Evolutionary conservation across 1,140 invertebrate genomes (phyloP), one percentile per base, ranked within the genome.

Genomic region (Drosophila setifemur): DNA sequence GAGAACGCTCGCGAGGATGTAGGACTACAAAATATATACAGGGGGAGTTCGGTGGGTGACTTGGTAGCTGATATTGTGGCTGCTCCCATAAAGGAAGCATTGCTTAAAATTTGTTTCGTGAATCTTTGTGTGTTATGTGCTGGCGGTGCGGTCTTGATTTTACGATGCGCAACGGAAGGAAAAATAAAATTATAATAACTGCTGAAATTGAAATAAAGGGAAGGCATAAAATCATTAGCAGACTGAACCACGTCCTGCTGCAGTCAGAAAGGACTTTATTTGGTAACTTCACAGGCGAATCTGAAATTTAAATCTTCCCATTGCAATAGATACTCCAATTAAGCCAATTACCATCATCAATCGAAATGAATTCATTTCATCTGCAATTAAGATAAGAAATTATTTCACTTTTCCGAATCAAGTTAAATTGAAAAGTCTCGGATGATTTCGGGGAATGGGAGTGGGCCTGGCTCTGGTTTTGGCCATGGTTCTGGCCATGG

Each of bases 161-260:
- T 66, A 75, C 49, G 67, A 58, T 43, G 67, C 66, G 54, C 49
- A 48, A 54, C 54, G 39, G 54, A 48, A 39, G 48, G 57, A 54
- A 64, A 70, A 66, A 66, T 55, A 54, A 83, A 77, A 77, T 73
- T 54, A 82, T 78, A 73, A 78, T 40, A 75, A 75, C 73, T 54
- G 43, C 39, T 18, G 45, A 66, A 50, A 42, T 50, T 66, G 45
- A 67, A 79, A 79, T 69, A 63, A 60, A 55, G 57, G 43, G 53
- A 57, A 69, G 33, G 50, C 61, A 77, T 73, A 53, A 77, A 77
- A 77, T 83, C 68, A 82, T 85, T 73, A 77, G 61, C 69, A 64
- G 61, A 54, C 52, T 21, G 37, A 69, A 67, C 21, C 39, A 18
- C 66, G 7, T 12, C 12, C 29, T 31, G n/a, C 14, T 6, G 33